Evolutionary conservation across 2,113 vertebrate species (phyloP), one percentile per base, ranked within the genome.

Genomic region (Oncorhynchus mykiss): DNA sequence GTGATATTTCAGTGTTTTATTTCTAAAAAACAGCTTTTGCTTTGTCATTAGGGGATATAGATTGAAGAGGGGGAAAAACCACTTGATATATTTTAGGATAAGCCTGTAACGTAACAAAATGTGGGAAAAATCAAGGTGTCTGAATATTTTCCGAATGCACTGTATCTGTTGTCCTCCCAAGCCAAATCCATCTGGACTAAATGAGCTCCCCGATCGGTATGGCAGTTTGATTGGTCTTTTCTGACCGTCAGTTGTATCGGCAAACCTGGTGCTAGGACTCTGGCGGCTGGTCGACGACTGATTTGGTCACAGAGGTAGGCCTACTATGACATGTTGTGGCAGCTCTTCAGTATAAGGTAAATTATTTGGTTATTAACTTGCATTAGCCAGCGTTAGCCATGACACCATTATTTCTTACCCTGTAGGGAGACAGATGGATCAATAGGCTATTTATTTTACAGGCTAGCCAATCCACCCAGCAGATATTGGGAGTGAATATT

Each of bases 391-490:
- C 51, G 16, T 54, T 54, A 82, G 78, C 77, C 80, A 86, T 84
- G 16, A 6, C 16, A 57, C 13, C 54, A 57, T 57, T 16, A 57
- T 79, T 75, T 74, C 78, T 75, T 76, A 83, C 87, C 86, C 86
- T 39, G 82, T 80, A 66, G 75, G 73, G 57, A 31, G 2, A 70
- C 8, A 9, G 39, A 0, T 24, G 45, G 82, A 88, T 91, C 90
- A 13, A 91, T 91, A 87, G 78, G 82, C 82, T 84, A 87, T 90
- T 88, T 87, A 83, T 87, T 85, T 75, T 77, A 79, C 54, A 59
- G 5, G 25, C 29, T 11, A 71, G 49, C 49, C 70, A 51, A 60
- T 59, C 22, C 70, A 13, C 31, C 48, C 34, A 39, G 13, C 70
- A 25, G 48, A 48, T 12, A 8, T 27, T 25, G 70, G 70, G 20